A percentile compares a stretch with the other conserved stretches of the same genome.
Conservation (phyloP, 2,113 vertebrate species). For the Siphamia tubifer region DNA sequence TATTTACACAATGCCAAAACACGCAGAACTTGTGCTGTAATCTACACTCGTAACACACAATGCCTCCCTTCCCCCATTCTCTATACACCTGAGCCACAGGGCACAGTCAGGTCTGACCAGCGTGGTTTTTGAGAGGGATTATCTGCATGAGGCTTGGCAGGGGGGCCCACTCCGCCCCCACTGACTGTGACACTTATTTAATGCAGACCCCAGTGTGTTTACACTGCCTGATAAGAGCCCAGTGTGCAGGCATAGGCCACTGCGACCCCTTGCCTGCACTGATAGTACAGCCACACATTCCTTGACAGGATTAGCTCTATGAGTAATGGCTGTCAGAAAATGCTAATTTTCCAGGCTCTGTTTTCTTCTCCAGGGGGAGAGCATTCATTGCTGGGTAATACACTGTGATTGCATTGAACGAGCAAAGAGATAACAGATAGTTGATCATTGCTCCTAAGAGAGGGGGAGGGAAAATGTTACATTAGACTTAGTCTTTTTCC, state of each 20-base stretch:
- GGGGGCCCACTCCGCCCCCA: constrained; percentile 50
- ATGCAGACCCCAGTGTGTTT: constrained; percentile 77
- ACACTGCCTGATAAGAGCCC: constrained; percentile 77
- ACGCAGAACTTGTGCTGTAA: constrained; percentile 28
- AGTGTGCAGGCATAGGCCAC: constrained; percentile 58
- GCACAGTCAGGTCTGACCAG: constrained; percentile 63
- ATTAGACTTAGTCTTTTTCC: constrained; percentile 15
- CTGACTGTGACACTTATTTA: constrained; percentile 75
- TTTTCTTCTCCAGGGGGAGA: constrained; percentile 58
- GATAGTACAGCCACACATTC: constrained; percentile 71
- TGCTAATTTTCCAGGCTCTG: constrained; percentile 67
- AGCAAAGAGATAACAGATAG: constrained; percentile 60
- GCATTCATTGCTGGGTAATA: constrained; percentile 56
- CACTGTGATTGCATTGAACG: constrained; percentile 52
- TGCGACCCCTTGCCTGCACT: constrained; percentile 57
- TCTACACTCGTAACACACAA: constrained; percentile 16
- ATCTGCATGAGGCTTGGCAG: constrained; percentile 54
- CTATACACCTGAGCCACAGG: constrained; percentile 53
- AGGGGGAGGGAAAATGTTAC: constrained; percentile 20
- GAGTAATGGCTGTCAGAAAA: constrained; percentile 75
- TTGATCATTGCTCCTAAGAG: constrained; percentile 56
- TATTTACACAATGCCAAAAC: background rate
- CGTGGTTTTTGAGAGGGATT: constrained; percentile 54
- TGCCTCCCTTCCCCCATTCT: constrained; percentile 15
- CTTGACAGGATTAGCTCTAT: constrained; percentile 70